A percentile compares a stretch with the other conserved stretches of the same genome.
These are phyloP conservation scores for Drosophila athabasca DNA, from an alignment of 1,140 invertebrate species.

Conservation along the genomic window DNA sequence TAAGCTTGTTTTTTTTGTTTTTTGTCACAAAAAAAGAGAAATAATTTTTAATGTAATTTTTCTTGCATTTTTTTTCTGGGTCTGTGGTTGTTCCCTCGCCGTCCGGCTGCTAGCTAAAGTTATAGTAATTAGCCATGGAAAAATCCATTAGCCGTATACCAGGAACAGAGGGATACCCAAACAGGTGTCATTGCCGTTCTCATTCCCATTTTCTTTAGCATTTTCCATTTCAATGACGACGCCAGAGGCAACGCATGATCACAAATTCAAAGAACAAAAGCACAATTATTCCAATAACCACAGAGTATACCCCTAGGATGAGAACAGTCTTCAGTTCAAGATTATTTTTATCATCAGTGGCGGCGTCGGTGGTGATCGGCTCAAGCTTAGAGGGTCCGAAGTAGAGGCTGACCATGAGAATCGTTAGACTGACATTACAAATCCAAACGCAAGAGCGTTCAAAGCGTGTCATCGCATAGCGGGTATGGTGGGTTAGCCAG, in stretches of 20 bases:
- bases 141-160: conserved; percentile 66
- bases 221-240: background rate
- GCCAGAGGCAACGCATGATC: conserved; percentile 1
- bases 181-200: background rate
- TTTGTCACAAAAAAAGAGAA: conserved; percentile 16
- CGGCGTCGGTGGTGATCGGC: background rate
- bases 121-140: conserved; percentile 79
- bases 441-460: conserved; percentile 26
- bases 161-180: conserved; percentile 11
- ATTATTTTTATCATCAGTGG: background rate
- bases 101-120: conserved; percentile 45
- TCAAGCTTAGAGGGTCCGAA: background rate
- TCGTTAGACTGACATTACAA: conserved; percentile 20
- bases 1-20: conserved; percentile 14
- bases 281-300: background rate
- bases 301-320: background rate
- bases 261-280: conserved; percentile 31
- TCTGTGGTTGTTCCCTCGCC: conserved; percentile 34
- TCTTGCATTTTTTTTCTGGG: conserved; percentile 30
- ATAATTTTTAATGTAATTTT: conserved; percentile 75
- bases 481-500: conserved; percentile 16
- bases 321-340: background rate
- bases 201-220: background rate
- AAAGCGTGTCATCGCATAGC: conserved; percentile 20
- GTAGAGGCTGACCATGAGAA: conserved; percentile 6